Evolutionary conservation across 2,797 vertebrate genomes (phyloP).

Genomic region (Lagodon rhomboides): DNA sequence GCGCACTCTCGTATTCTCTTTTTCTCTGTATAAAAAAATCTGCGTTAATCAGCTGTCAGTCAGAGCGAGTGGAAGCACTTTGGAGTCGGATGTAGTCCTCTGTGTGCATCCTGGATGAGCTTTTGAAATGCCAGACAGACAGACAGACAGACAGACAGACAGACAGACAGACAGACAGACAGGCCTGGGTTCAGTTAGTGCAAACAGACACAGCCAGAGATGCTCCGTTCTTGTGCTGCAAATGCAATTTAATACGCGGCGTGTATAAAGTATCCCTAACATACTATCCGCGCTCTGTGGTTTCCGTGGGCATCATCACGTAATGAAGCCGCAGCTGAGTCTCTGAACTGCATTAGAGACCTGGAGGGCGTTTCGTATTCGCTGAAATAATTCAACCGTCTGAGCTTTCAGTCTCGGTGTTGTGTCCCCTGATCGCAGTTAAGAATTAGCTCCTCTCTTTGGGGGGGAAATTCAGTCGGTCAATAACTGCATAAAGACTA

Average conservation of each 20-base stretch:
- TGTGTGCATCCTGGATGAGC: conserved; percentile 36
- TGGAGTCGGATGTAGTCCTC: conserved; percentile 30
- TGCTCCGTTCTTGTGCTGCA: not conserved
- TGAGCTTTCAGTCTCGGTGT: conserved; percentile 10
- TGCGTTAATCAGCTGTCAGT: conserved; percentile 56
- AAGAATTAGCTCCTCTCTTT: conserved; percentile 4
- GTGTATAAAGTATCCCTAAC: not conserved
- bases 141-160: not conserved
- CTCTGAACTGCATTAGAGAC: conserved; percentile 14
- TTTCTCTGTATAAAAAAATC: conserved; percentile 25
- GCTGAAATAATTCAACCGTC: conserved; percentile 26
- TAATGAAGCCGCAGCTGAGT: conserved; percentile 12
- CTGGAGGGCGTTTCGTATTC: conserved; percentile 1
- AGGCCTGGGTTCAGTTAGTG: conserved; percentile 23
- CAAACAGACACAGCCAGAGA: not conserved
- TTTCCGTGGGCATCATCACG: not conserved
- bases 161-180: not conserved
- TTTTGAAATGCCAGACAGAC: conserved; percentile 35
- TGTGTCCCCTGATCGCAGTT: conserved; percentile 15
- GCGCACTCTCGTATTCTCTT: conserved; percentile 6
- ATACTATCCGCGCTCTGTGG: not conserved
- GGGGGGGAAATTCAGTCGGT: conserved; percentile 32
- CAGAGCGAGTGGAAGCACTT: conserved; percentile 38
- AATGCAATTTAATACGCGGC: conserved; percentile 1
- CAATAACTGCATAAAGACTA: conserved; percentile 26